Conservation (phyloP, 2,113 vertebrate species). For the Neotoma lepida region DNA sequence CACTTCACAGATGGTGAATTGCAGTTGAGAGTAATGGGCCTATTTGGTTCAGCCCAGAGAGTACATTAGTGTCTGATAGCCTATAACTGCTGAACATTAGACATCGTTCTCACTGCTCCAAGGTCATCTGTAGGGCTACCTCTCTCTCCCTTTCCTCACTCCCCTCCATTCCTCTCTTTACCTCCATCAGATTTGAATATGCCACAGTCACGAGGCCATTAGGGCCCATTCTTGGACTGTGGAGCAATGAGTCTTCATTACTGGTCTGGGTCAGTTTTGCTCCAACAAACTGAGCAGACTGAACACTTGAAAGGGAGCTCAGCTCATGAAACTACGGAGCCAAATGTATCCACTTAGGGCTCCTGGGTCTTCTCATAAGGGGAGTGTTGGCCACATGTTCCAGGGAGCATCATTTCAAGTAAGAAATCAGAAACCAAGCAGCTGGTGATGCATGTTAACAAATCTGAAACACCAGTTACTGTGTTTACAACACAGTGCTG, state of each 20-base stretch:
- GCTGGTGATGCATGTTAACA: conserved; percentile 15
- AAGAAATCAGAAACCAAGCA: conserved; percentile 7
- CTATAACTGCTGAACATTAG: conserved; percentile 75
- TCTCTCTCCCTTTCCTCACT: conserved; percentile 5
- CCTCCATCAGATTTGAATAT: conserved; percentile 55
- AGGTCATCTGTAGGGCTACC: conserved; percentile 70
- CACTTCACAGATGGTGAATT: conserved; percentile 82
- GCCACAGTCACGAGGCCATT: conserved; percentile 31
- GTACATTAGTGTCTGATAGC: conserved; percentile 80
- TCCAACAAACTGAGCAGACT: conserved; percentile 21
- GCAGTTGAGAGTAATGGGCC: conserved; percentile 79
- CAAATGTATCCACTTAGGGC: not conserved
- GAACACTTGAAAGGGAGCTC: conserved; percentile 13
- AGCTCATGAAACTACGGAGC: not conserved
- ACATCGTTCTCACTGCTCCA: conserved; percentile 68
- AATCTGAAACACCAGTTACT: not conserved
- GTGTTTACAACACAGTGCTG: not conserved
- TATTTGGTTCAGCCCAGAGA: conserved; percentile 75
- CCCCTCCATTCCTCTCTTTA: conserved; percentile 10
- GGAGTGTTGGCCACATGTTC: not conserved
- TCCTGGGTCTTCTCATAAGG: not conserved
- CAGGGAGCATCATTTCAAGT: conserved; percentile 7
- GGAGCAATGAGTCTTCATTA: conserved; percentile 63
- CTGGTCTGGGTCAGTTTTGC: conserved; percentile 32
- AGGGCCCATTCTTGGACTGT: not conserved